A percentile compares a stretch with the other conserved stretches of the same genome.
phyloP scores from a whole-genome alignment of 2,113 vertebrate species.

The Calyptommatus sinebrachiatus region DNA sequence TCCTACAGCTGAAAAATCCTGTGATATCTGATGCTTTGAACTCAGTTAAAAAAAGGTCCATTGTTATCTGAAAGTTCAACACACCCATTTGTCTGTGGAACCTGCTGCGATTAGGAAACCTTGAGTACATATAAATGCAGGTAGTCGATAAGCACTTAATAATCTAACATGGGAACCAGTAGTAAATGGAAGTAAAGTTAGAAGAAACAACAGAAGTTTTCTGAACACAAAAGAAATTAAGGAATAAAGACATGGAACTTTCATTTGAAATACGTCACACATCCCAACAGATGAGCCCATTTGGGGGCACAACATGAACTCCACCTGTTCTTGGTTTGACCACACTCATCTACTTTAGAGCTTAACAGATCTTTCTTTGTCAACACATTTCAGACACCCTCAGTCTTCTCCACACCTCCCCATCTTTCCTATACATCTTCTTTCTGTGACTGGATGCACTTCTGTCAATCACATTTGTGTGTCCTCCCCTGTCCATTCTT shows the following conservation, averaged over 20 bases:
- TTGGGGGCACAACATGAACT: no score
- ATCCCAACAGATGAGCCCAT: no score
- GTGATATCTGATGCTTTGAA: slow-evolving; percentile 3
- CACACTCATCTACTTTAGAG: no score
- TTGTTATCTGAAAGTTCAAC: slow-evolving; percentile 1
- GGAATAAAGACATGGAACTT: not conserved
- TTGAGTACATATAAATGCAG: not conserved
- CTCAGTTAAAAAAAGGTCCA: not conserved
- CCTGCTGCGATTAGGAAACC: slow-evolving; percentile 17
- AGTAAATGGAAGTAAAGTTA: not conserved
- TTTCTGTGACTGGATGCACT: no score
- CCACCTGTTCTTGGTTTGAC: no score
- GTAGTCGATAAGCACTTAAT: slow-evolving; percentile 14
- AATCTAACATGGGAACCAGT: not conserved
- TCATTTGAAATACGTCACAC: not conserved
- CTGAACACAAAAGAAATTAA: not conserved
- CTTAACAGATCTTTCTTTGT: no score
- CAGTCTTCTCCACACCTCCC: no score
- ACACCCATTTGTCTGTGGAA: not conserved
- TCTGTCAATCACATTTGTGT: no score
- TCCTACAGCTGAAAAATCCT: not conserved
- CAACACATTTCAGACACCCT: no score
- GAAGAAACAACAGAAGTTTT: not conserved
- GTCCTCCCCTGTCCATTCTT: no score
- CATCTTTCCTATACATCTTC: no score